A percentile compares a stretch with the other conserved stretches of the same genome.
These are phyloP conservation scores for Leptosomus discolor DNA, from an alignment of 2,113 vertebrate genomes.

Conservation along the genomic window DNA sequence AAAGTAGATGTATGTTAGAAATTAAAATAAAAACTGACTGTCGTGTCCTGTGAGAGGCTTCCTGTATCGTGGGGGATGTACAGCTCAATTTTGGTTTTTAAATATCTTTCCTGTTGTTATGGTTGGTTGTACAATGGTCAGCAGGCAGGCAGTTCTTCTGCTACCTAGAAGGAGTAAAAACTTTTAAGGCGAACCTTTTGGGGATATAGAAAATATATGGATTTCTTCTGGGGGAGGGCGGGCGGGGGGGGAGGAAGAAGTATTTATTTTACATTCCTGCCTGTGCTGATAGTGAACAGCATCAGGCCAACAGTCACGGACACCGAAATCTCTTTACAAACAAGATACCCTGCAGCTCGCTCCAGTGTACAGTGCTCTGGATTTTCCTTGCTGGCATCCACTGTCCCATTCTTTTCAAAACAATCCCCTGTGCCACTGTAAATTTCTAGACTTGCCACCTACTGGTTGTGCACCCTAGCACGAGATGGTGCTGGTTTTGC, in stretches of 20 bases:
- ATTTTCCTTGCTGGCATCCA: not conserved
- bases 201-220: not conserved
- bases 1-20: not conserved
- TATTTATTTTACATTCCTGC: not conserved
- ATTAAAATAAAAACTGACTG: not conserved
- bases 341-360: not conserved
- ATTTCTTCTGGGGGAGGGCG: not conserved
- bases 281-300: not conserved
- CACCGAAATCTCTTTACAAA: not conserved
- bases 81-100: not conserved
- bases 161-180: not conserved
- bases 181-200: not conserved
- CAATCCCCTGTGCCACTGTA: not conserved
- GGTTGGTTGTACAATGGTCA: not conserved
- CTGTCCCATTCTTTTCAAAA: not conserved
- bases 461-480: not conserved
- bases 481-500: not conserved
- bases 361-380: not conserved
- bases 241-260: not conserved
- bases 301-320: not conserved
- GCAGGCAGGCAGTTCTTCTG: not conserved
- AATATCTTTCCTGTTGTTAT: not conserved
- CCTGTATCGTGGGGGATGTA: not conserved
- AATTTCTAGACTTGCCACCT: not conserved
- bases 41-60: not conserved